Base-by-base conservation (phyloP, 2,888 invertebrate species). In the Ptilodon capucinus region DNA sequence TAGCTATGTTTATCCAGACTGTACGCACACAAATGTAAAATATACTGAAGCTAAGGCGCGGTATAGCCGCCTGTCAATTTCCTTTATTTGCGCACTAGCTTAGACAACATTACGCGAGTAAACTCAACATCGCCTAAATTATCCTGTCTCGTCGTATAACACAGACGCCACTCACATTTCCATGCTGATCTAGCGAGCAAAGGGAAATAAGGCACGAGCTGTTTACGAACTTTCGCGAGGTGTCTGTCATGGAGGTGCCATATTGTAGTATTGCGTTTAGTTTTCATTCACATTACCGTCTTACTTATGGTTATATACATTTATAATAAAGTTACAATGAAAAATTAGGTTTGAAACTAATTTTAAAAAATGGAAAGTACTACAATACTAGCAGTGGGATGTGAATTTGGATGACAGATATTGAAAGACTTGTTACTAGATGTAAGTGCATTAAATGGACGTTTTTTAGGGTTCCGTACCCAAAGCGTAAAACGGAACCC, bases 141-240 rank as follows among this genome's bases (percentile, higher is more conserved):
- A 47, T 43, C 35, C 40, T 48, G 52, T 46, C 42, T 50, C 17
- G 36, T 48, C 53, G 53, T 54, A 51, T 46, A 48, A 46, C 45
- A 28, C 50, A 46, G 34, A 30, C 36, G 49, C 19, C 56, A 53
- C 49, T 44, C 40, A 25, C 40, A 40, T 40, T 40, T 25, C 21
- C 40, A 40, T 40, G 16, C 25, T 25, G 40, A 38, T 38, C 19
- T 39, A 49, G 47, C 40, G 56, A 47, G 25, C 21, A 18, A 25
- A 28, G 48, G 50, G 38, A 42, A 44, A 60, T 51, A 51, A 56
- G 18, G 25, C 23, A 25, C 9, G 14, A 25, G 13, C 8, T 40
- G 23, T 25, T 25, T 16, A 40, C 40, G 11, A 14, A 23, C 11
- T 16, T 21, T 21, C 7, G 25, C 14, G 9, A 16, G 14, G 23